Percentiles rank a stretch among this genome's conserved stretches.
Conservation (phyloP, 2,888 invertebrate genomes). For the Pammene fasciana region DNA sequence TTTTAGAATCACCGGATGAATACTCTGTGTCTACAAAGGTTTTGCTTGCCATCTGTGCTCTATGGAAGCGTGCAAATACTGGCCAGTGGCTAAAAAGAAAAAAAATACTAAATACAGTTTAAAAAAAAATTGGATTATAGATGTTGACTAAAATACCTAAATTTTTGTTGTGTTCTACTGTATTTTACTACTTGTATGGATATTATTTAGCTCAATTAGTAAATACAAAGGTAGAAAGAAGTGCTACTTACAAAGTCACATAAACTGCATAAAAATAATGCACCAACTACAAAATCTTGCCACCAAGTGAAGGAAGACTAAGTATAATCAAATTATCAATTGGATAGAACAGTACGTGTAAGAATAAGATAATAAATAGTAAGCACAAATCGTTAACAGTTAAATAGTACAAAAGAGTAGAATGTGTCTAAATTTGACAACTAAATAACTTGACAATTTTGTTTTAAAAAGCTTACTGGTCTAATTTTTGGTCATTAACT, state of each 20-base stretch:
- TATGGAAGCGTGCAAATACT: conserved; percentile 66
- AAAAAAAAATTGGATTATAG: neutral
- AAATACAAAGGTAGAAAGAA: neutral
- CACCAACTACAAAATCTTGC: neutral
- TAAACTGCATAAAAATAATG: conserved; percentile 7
- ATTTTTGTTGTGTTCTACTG: no score
- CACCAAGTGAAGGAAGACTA: conserved; percentile 7
- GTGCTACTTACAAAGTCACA: conserved; percentile 21
- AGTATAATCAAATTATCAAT: conserved; percentile 4
- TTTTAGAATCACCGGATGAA: conserved; percentile 73
- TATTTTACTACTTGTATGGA: neutral
- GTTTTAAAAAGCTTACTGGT: conserved; percentile 59
- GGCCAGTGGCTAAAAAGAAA: conserved; percentile 56
- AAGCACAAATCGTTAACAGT: conserved; percentile 39
- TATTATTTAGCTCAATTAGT: neutral
- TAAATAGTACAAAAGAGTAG: conserved; percentile 53
- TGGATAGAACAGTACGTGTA: conserved; percentile 11
- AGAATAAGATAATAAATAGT: conserved; percentile 14
- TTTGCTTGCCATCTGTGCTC: conserved; percentile 65
- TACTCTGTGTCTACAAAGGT: conserved; percentile 62
- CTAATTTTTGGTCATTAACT: conserved; percentile 39
- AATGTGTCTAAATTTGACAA: conserved; percentile 47
- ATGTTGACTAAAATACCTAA: no score
- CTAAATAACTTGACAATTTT: conserved; percentile 58
- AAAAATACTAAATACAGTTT: conserved; percentile 40